These are phyloP conservation scores for Sebastes nivosus DNA, from an alignment of 2,797 vertebrate genomes.

Conservation along the genomic window DNA sequence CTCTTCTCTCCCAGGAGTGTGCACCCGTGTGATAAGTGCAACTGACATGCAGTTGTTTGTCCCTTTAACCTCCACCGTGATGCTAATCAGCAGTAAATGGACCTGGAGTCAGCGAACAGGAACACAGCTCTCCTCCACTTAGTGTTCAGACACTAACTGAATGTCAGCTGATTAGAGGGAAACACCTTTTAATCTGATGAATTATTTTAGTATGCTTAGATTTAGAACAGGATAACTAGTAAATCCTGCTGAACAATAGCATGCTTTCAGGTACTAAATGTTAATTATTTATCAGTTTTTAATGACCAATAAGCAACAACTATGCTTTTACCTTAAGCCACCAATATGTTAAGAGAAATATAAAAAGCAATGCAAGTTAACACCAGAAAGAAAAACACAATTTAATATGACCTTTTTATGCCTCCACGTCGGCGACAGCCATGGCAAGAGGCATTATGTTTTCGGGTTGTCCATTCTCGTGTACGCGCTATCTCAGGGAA, in stretches of 20 bases:
- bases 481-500: no score
- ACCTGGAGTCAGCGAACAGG: background rate
- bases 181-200: background rate
- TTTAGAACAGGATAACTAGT: background rate
- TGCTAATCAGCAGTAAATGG: constrained; percentile 35
- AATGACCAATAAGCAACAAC: fast-evolving
- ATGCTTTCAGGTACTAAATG: background rate
- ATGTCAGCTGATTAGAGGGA: background rate
- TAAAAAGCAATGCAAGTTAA: no score
- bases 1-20: background rate
- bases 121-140: background rate
- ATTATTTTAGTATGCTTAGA: background rate
- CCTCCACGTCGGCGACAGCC: no score
- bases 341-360: no score
- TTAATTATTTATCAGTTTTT: background rate
- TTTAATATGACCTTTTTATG: no score
- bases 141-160: constrained; percentile 16
- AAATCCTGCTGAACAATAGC: background rate
- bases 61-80: constrained; percentile 14
- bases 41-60: background rate
- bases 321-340: no score
- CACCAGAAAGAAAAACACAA: no score
- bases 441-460: no score
- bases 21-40: background rate
- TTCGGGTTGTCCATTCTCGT: no score